A percentile compares a stretch with the other conserved stretches of the same genome.
Evolutionary conservation across 2,113 vertebrate genomes (phyloP).

Genomic region (Oriolus oriolus): DNA sequence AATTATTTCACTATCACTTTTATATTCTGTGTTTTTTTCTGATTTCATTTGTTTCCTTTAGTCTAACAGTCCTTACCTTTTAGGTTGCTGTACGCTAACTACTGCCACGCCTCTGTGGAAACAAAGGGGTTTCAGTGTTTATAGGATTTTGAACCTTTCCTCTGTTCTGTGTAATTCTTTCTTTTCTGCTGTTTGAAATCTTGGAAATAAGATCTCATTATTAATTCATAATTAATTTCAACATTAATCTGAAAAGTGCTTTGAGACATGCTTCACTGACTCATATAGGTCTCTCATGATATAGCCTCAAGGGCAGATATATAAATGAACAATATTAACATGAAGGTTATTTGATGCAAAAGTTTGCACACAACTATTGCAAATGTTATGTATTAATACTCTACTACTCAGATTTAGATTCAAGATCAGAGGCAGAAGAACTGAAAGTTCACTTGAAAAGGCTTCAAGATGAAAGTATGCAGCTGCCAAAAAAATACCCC

Average conservation of each 20-base stretch:
- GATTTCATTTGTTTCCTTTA: background rate
- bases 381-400: background rate
- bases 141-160: background rate
- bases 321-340: background rate
- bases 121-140: background rate
- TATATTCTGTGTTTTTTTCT: background rate
- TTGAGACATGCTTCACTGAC: background rate
- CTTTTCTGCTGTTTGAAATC: background rate
- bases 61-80: background rate
- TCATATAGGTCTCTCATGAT: background rate
- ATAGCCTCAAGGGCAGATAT: background rate
- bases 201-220: background rate
- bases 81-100: background rate
- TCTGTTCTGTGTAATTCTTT: background rate
- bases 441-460: background rate
- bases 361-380: background rate
- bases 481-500: background rate
- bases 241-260: background rate
- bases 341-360: background rate
- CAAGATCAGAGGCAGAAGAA: background rate
- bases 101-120: background rate
- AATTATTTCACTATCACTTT: background rate
- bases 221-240: background rate
- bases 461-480: fast-evolving
- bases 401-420: background rate